These are phyloP conservation scores for Speoplatyrhinus poulsoni DNA, from an alignment of 2,113 vertebrate species.

Conservation along the genomic window DNA sequence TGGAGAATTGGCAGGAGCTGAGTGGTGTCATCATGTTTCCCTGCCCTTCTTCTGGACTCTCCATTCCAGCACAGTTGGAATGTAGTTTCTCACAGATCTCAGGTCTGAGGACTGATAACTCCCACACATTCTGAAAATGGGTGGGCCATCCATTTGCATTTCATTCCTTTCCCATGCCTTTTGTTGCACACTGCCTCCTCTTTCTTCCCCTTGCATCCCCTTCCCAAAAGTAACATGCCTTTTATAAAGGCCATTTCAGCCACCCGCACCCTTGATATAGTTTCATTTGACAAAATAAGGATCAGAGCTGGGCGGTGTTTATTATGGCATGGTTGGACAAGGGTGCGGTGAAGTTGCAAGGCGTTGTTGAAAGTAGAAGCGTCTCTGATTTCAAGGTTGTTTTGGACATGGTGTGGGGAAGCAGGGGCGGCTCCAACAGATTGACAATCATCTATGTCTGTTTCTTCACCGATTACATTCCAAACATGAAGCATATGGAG, in stretches of 20 bases:
- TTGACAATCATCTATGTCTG: not conserved
- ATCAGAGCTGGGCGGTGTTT: slow-evolving; percentile 17
- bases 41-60: not conserved
- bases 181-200: not conserved
- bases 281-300: slow-evolving; percentile 49
- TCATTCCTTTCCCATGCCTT: not conserved
- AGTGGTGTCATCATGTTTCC: too few species aligned
- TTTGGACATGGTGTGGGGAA: not conserved
- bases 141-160: not conserved
- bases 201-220: slow-evolving; percentile 5
- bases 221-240: slow-evolving; percentile 1
- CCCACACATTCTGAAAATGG: not conserved
- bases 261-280: slow-evolving; percentile 21
- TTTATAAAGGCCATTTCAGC: slow-evolving; percentile 28
- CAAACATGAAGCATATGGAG: not conserved
- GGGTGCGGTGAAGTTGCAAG: slow-evolving; percentile 23
- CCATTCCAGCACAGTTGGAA: not conserved
- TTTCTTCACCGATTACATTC: slow-evolving; percentile 2
- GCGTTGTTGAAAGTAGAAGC: slow-evolving; percentile 29
- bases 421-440: not conserved
- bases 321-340: not conserved
- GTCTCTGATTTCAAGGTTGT: slow-evolving; percentile 40
- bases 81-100: not conserved
- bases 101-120: not conserved
- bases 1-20: too few species aligned